Evolutionary conservation across 2,888 invertebrate genomes (phyloP), one percentile per base, ranked within the genome.

Genomic region (Conistra vaccinii): DNA sequence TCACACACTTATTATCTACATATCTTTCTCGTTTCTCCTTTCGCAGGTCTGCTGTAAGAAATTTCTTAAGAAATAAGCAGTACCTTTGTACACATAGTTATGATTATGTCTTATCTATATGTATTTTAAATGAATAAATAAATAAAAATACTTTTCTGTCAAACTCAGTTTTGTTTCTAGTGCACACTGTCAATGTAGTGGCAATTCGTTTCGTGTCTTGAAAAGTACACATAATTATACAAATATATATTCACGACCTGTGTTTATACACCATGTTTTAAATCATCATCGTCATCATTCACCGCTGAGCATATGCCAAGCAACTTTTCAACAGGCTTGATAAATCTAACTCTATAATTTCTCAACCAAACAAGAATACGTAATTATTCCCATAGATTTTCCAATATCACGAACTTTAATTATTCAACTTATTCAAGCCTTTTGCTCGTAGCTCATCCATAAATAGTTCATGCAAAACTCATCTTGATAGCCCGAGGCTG

Each of bases 391-490:
- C 48, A 32, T 55, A 14, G 42, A 79, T 70, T 58, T 79, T 70
- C 29, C 35, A 20, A 72, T 84, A 45, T 10, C 51, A 35, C 29
- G 29, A 70, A 55, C 53, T 51, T 73, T 80, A 72, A 84, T 84
- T 58, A 80, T 80, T 72, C 71, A 83, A 45, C 0, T 29, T 78
- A 57, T 79, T 80, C 57, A 80, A 80, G 12, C 53, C 61, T 65
- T 85, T 53, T 57, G 45, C 57, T 58, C 42, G 65, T 35, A 63
- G 55, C 66, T 69, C 65, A 71, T 76, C 55, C 29, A 78, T 78
- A 67, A 85, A 85, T 82, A 78, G 72, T 67, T 83, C 72, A 72
- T 45, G 66, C 73, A 78, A 87, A 78, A 51, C 85, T 68, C 78
- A 76, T 85, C 63, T 73, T 69, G 45, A 71, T 73, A 63, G 74